Conservation (phyloP, 2,888 invertebrate species). For the Dasypogon diadema region DNA sequence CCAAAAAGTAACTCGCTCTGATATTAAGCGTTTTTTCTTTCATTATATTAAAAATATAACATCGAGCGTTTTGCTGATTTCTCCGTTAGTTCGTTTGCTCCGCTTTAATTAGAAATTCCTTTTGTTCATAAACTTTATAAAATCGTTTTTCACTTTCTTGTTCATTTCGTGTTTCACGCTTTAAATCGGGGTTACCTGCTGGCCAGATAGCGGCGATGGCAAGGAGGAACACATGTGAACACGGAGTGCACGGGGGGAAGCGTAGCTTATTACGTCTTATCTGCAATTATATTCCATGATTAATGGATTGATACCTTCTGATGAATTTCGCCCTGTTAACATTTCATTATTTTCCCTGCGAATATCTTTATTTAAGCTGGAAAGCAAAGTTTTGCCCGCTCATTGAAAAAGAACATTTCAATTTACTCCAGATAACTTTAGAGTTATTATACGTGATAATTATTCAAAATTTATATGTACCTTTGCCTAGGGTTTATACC, state of each 20-base stretch:
- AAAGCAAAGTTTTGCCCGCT: background rate
- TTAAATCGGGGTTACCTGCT: conserved; percentile 27
- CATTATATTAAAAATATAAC: conserved; percentile 1
- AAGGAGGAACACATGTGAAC: too few relatives aligned
- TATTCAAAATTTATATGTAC: too few relatives aligned
- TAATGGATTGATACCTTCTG: background rate
- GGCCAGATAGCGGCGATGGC: too few relatives aligned
- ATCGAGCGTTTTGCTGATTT: conserved; percentile 13
- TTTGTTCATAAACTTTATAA: conserved; percentile 33
- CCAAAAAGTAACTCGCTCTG: conserved; percentile 2
- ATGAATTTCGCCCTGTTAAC: too few relatives aligned
- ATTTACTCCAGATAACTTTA: too few relatives aligned
- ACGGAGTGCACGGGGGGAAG: too few relatives aligned
- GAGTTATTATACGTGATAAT: too few relatives aligned
- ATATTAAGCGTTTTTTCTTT: background rate
- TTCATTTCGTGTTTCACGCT: conserved; percentile 37
- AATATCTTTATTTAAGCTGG: background rate
- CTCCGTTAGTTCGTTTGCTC: conserved; percentile 34
- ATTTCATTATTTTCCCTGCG: background rate
- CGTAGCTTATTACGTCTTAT: background rate
- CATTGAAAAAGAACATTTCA: too few relatives aligned
- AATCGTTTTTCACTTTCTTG: conserved; percentile 40
- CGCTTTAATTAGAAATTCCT: conserved; percentile 41
- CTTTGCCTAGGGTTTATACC: too few relatives aligned
- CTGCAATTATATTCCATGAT: background rate